Evolutionary conservation across 2,888 invertebrate genomes (phyloP), one percentile per base, ranked within the genome.

Genomic region (Petrolisthes cinctipes): DNA sequence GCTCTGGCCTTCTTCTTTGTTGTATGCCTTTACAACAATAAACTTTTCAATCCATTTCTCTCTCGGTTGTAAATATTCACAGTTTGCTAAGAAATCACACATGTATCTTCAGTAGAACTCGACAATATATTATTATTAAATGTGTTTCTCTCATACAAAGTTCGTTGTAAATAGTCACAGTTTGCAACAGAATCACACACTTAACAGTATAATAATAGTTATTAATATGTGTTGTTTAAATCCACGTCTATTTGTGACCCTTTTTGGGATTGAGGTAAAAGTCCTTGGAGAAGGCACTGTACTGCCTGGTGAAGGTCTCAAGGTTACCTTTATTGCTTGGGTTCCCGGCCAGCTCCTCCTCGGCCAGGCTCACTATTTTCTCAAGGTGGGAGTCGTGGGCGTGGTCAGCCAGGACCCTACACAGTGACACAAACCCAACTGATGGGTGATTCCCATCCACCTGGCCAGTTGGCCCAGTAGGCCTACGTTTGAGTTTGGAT

Each of bases 351-450:
- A 79, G 79, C 17, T 37, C 17, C 53, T 9, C 53, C 53, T 79
- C 79, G 9, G 20, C 54, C 79, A n/a, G 20, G 79, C 53, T 37
- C 4, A 53, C 53, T 1, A 79, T 37, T 7, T 54, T 51, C 53
- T 79, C 79, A 17, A 79, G 14, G 79, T 79, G 79, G n/a, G 79
- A 53, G 53, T 79, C 79, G 54, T 79, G 79, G 79, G 79, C 79
- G 20, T 79, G 79, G 17, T 79, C 54, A 5, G 37, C 54, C 79
- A 79, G n/a, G 11, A 17, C 54, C 20, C 51, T 51, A 14, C 7
- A 4, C 79, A 37, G 54, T 2, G 54, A 51, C 51, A 4, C 6
- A n/a, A 79, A 2, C 4, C 79, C 56, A 4, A 4, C 14, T 4
- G 17, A 5, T 5, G 79, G 79, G 53, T 53, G 79, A 4, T 9